phyloP scores from a whole-genome alignment of 2,113 vertebrate genomes.

The Oreochromis tanganicae region DNA sequence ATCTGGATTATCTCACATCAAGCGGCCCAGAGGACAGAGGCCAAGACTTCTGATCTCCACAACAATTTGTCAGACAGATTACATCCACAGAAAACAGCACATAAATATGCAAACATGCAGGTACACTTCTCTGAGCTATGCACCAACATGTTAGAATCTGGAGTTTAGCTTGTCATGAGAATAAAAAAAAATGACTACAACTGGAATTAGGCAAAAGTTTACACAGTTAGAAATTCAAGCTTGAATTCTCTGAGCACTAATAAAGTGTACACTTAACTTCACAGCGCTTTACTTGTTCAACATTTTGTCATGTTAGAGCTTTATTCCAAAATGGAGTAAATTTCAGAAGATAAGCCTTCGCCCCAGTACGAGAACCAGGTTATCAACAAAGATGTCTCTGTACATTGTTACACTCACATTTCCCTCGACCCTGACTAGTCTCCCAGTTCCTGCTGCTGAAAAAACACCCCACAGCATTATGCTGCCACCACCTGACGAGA shows the following conservation, averaged over 20 bases:
- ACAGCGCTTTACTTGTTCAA: background rate
- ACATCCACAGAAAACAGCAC: background rate
- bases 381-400: background rate
- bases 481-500: background rate
- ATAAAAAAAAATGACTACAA: background rate
- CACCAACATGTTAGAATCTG: background rate
- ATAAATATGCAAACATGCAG: background rate
- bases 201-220: background rate
- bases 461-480: background rate
- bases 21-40: background rate
- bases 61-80: constrained; percentile 18
- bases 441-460: background rate
- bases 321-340: background rate
- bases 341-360: background rate
- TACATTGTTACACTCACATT: background rate
- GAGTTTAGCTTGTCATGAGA: background rate
- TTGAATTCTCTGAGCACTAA: background rate
- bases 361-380: background rate
- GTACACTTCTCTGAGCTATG: background rate
- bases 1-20: constrained; percentile 42
- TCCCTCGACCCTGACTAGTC: background rate
- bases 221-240: background rate
- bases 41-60: constrained; percentile 13
- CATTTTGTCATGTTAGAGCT: background rate
- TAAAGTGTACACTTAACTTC: background rate